Percentiles rank a stretch among this genome's conserved stretches.
phyloP scores from a whole-genome alignment of 2,113 vertebrate species.

The Eupsittula cactorum region DNA sequence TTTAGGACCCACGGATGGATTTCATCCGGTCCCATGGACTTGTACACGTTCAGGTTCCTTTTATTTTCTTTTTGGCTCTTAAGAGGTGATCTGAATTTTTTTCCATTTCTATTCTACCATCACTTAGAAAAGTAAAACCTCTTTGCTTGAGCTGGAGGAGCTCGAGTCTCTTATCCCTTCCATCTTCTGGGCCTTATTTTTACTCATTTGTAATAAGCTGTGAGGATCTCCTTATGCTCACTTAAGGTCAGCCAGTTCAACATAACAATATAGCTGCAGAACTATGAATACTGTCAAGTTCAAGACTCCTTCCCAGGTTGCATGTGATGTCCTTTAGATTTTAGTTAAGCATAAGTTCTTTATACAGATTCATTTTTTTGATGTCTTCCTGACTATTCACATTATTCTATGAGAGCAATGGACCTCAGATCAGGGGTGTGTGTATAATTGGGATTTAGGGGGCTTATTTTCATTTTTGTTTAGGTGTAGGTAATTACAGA shows the following conservation, averaged over 20 bases:
- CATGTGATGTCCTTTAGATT: not conserved
- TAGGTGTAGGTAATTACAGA: not conserved
- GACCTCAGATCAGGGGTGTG: not conserved
- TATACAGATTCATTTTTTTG: not conserved
- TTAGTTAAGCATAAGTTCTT: not conserved
- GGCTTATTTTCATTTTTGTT: not conserved
- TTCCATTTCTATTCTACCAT: not conserved
- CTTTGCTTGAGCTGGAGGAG: not conserved
- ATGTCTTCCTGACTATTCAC: not conserved
- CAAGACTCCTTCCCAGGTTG: not conserved
- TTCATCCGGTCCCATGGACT: no score
- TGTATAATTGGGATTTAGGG: rapidly evolving
- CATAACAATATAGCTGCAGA: not conserved
- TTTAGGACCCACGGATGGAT: no score
- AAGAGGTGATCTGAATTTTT: not conserved
- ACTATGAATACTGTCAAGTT: not conserved
- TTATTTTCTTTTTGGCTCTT: not conserved
- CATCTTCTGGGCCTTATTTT: not conserved
- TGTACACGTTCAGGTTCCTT: no score
- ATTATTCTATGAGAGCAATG: not conserved
- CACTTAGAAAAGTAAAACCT: not conserved
- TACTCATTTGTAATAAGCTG: not conserved
- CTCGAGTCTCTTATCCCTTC: not conserved
- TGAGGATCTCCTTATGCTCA: not conserved
- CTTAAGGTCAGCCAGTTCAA: not conserved